Percentiles rank a stretch among this genome's conserved stretches.
Evolutionary conservation across 2,888 invertebrate genomes (phyloP).

Genomic region (Cryptosula pallasiana): DNA sequence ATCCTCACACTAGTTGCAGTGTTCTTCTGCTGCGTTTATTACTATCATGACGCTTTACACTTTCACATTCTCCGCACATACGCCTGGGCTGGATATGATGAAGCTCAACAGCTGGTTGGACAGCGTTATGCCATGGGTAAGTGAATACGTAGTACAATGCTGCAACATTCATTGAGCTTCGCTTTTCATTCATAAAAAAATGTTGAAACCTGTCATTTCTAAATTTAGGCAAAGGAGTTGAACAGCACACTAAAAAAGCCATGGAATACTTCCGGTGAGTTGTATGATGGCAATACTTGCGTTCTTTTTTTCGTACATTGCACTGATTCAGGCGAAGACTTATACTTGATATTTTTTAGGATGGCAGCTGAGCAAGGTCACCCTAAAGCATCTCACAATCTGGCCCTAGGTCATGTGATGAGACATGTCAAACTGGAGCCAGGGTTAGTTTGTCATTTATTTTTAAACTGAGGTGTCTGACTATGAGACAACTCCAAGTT

Average conservation of each 20-base stretch:
- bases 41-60: slow-evolving; percentile 54
- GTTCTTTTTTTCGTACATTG: too few species aligned
- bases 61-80: slow-evolving; percentile 54
- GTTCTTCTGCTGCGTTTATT: slow-evolving; percentile 50
- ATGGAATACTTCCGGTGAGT: slow-evolving; percentile 56
- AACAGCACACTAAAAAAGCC: slow-evolving; percentile 52
- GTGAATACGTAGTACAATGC: not conserved
- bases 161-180: too few species aligned
- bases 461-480: too few species aligned
- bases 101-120: slow-evolving; percentile 54
- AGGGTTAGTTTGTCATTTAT: slow-evolving; percentile 43
- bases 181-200: too few species aligned
- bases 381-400: slow-evolving; percentile 56
- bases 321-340: too few species aligned
- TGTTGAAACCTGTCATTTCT: slow-evolving; percentile 18
- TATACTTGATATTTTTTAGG: slow-evolving; percentile 31
- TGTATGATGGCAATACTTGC: too few species aligned
- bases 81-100: slow-evolving; percentile 53
- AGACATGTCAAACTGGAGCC: slow-evolving; percentile 42
- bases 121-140: slow-evolving; percentile 54
- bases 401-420: slow-evolving; percentile 57
- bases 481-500: too few species aligned
- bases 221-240: slow-evolving; percentile 50
- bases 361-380: slow-evolving; percentile 57
- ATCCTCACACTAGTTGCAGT: slow-evolving; percentile 29